A percentile compares a stretch with the other conserved stretches of the same genome.
Conservation (phyloP, 2,888 invertebrate genomes). For the Patella pellucida region DNA sequence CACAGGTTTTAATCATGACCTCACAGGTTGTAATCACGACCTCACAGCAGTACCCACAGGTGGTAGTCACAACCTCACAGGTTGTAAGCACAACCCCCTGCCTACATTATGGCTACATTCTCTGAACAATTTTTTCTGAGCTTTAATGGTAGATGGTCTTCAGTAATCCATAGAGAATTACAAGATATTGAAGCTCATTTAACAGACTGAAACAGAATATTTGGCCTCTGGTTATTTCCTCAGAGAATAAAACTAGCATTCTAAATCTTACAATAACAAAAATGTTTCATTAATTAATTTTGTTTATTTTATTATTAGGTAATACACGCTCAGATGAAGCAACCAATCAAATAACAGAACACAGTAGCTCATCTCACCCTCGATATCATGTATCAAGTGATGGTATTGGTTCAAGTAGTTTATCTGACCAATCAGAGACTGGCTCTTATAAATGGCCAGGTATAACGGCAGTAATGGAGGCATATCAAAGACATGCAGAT, state of each 20-base stretch:
- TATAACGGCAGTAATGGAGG: slow-evolving; percentile 67
- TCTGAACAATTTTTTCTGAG: too few species aligned
- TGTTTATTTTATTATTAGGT: not conserved
- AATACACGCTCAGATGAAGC: not conserved
- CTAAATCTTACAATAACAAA: too few species aligned
- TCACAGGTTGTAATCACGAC: not conserved
- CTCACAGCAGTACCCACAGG: not conserved
- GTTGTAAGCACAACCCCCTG: not conserved
- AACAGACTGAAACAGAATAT: too few species aligned
- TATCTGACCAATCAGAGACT: slow-evolving; percentile 16
- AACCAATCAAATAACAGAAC: slow-evolving; percentile 8
- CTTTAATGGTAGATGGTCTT: too few species aligned
- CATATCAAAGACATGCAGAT: slow-evolving; percentile 65
- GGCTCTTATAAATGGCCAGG: slow-evolving; percentile 66
- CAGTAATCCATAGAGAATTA: too few species aligned
- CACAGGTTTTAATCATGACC: not conserved
- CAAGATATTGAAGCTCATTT: too few species aligned
- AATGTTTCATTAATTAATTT: too few species aligned
- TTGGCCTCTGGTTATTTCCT: too few species aligned
- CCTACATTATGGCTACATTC: not conserved
- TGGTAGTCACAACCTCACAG: too few species aligned
- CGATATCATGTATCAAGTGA: slow-evolving; percentile 14
- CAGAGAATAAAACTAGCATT: too few species aligned
- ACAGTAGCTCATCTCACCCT: slow-evolving; percentile 8
- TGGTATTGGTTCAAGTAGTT: slow-evolving; percentile 12